Evolutionary conservation across 2,888 invertebrate genomes (phyloP).

Genomic region (Drosophila paranaensis): DNA sequence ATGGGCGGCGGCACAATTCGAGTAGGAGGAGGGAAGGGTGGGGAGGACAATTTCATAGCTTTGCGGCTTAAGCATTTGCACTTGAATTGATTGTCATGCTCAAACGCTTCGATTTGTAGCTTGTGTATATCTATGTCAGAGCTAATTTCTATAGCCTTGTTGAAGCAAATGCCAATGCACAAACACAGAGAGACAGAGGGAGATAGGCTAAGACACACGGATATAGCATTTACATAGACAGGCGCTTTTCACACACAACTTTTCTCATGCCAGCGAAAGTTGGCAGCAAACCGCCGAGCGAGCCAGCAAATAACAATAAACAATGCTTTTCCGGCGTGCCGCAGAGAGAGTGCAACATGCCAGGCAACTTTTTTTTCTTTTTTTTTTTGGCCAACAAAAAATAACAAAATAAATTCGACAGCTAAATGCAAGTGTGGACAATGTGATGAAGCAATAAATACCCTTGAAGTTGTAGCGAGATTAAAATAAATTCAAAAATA

Average conservation of each 20-base stretch:
- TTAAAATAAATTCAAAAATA: neutral
- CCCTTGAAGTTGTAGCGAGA: neutral
- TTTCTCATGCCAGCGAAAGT: constrained; percentile 75
- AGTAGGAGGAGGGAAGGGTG: neutral
- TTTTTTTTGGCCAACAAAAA: constrained; percentile 31
- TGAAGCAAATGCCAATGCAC: constrained; percentile 44
- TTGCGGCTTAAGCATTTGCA: constrained; percentile 37
- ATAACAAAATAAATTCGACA: constrained; percentile 15
- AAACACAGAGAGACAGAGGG: neutral
- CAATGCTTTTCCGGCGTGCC: constrained; percentile 76
- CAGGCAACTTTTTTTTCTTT: constrained; percentile 24
- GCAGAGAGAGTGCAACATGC: constrained; percentile 54
- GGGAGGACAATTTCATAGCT: neutral
- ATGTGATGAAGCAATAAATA: constrained; percentile 9
- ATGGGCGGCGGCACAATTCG: neutral
- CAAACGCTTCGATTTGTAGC: constrained; percentile 39
- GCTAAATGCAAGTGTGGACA: neutral
- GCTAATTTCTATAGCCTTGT: constrained; percentile 65
- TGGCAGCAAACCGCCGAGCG: constrained; percentile 49
- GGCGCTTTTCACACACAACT: constrained; percentile 72
- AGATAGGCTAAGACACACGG: constrained; percentile 4
- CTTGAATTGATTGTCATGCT: constrained; percentile 53
- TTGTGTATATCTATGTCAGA: constrained; percentile 52
- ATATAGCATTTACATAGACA: constrained; percentile 60
- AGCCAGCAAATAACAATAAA: constrained; percentile 57